Base-by-base conservation (phyloP, 2,797 vertebrate genomes). In the Thalassophryne amazonica region DNA sequence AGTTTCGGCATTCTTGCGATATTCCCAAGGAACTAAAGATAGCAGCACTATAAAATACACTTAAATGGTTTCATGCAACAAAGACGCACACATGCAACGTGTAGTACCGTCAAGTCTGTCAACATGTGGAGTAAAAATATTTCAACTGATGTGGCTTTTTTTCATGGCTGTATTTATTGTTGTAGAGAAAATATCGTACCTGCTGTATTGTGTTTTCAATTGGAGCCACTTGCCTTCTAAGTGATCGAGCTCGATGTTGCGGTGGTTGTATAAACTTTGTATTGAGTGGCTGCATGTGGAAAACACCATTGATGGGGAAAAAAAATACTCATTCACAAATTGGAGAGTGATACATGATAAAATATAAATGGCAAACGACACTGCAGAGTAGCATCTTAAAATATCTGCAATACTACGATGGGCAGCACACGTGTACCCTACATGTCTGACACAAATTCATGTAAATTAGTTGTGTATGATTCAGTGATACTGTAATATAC, bases 21-120 rank as follows among this genome's bases (percentile, higher is more conserved):
- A 79, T 85, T 84, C 76, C 79, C 76, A 85, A 74, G 68, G 51
- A 77, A 45, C 86, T 88, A 81, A 83, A 85, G 69, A 81, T 86
- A 86, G 79, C 73, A 59, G 32, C 25, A 67, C 52, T 40, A 49
- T 77, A 83, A 78, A 81, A 47, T 45, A 54, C 60, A 57, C 54
- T 71, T 45, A 48, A 63, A 55, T 46, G 40, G 59, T 31, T 13
- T 52, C 31, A 60, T 39, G 64, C 55, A 51, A 52, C 53, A 65
- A 67, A 52, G 47, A 56, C 61, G n/a, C 18, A 29, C 42, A 12
- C 35, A 31, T 23, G 39, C 54, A 11, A 5, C 34, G 34, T 2
- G 43, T 23, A 23, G 20, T 48, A 19, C 55, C 39, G 33, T 31
- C 19, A 37, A 33, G 60, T 70, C 61, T 51, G 34, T 43, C 60